Base-by-base conservation (phyloP, 2,888 invertebrate species). In the Cremastinae sp. region DNA sequence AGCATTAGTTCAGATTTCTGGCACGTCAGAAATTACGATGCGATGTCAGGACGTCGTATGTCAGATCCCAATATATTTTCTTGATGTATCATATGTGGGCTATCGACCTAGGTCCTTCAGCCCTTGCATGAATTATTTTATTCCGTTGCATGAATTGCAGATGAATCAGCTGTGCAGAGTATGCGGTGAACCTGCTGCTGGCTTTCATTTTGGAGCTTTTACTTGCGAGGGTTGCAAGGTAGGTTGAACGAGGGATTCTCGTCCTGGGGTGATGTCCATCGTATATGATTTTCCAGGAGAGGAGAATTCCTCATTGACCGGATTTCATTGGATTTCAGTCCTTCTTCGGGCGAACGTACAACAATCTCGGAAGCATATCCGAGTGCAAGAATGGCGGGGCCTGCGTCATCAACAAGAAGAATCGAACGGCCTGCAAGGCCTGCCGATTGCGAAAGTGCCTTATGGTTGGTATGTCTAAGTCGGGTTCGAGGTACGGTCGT, bases 341-440 rank as follows among this genome's bases (percentile, higher is more conserved):
- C 59, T 97, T 97, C 91, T 97, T 97, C 89, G 97, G 97, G 37
- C 92, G 97, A 81, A 96, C 97, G 7, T 96, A 96, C 93, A 97
- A 96, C 93, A 97, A 97, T 90, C 92, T 96, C 81, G 93, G 94
- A 62, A 96, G 96, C 76, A 95, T 97, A 89, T 95, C 96, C 10
- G 97, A 96, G 85, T 97, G 97, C 92, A 97, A 97, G 90, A 97
- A 96, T 91, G 96, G 96, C 87, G 96, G 96, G 4, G 94, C 95
- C 82, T 97, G 97, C 90, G 95, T 96, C 83, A 97, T 97, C 89
- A 96, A 96, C 90, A 96, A 97, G 91, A 96, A 97, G 90, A 97
- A 96, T 90, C 93, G 97, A 69, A 97, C 97, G 2, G 96, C 96
- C 0, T 97, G 97, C 91, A 97, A 97, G 89, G 96, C 96, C 1